Percentiles rank a stretch among this genome's conserved stretches.
phyloP scores from a whole-genome alignment of 2,797 vertebrate species.

The Anabas testudineus region DNA sequence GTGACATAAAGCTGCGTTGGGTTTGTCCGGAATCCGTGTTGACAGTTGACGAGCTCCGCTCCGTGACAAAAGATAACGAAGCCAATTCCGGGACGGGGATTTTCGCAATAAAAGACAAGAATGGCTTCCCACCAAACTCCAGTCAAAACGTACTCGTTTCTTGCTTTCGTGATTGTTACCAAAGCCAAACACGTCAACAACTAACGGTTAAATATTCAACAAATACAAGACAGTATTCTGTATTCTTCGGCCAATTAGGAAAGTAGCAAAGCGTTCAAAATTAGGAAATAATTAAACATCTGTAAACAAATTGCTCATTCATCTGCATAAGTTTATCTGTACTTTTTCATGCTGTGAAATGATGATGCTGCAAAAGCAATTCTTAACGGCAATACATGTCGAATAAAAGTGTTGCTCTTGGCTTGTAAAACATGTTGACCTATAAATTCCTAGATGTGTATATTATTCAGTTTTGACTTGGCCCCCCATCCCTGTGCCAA shows the following conservation, averaged over 20 bases:
- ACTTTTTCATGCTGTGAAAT: too few species aligned
- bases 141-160: fast-evolving
- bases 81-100: slow-evolving; percentile 50
- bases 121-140: fast-evolving
- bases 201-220: not conserved
- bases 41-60: slow-evolving; percentile 51
- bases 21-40: slow-evolving; percentile 29
- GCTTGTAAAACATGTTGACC: too few species aligned
- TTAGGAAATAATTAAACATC: too few species aligned
- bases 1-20: not conserved
- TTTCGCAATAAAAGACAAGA: slow-evolving; percentile 60
- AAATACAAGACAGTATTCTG: fast-evolving
- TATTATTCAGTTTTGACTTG: not conserved
- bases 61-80: slow-evolving; percentile 22
- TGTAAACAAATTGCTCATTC: too few species aligned
- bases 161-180: fast-evolving
- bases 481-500: too few species aligned
- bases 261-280: not conserved
- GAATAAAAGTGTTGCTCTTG: not conserved
- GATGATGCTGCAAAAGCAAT: too few species aligned
- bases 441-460: fast-evolving
- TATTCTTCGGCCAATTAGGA: not conserved
- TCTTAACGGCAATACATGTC: too few species aligned
- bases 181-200: not conserved
- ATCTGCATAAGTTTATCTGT: too few species aligned